These are phyloP conservation scores for Thysanoteuthis rhombus DNA, from an alignment of 2,888 invertebrate species.

Conservation along the genomic window DNA sequence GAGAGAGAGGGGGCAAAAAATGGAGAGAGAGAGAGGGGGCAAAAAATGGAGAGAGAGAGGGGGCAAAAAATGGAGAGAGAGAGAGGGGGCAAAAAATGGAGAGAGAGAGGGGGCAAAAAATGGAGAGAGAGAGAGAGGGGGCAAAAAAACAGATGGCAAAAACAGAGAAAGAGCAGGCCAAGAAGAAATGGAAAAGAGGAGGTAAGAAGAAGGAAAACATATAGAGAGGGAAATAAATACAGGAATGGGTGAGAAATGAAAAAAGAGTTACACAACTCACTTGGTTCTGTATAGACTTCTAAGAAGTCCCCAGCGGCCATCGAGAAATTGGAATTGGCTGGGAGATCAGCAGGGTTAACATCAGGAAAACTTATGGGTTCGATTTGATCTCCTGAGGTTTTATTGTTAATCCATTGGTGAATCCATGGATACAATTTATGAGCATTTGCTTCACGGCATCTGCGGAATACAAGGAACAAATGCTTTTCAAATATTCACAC, in stretches of 20 bases:
- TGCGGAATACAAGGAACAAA: constrained; percentile 49
- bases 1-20: background rate
- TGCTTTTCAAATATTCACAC: too few relatives aligned
- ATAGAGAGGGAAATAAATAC: too few relatives aligned
- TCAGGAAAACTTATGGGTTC: constrained; percentile 86
- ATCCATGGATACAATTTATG: constrained; percentile 92
- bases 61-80: background rate
- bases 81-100: background rate
- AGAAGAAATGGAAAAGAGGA: background rate
- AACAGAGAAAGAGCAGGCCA: background rate
- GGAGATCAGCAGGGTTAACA: constrained; percentile 79
- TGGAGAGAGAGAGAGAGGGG: background rate
- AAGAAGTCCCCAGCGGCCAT: constrained; percentile 98
- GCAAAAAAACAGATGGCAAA: too few relatives aligned
- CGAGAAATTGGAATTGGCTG: constrained; percentile 78
- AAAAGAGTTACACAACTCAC: constrained; percentile 41
- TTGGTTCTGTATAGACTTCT: constrained; percentile 75
- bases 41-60: background rate
- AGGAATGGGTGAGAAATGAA: too few relatives aligned
- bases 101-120: too few relatives aligned
- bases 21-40: background rate
- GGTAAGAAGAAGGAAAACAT: background rate
- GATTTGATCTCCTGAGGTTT: constrained; percentile 83
- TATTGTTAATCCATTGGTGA: constrained; percentile 91
- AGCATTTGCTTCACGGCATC: constrained; percentile 76